Evolutionary conservation across 2,113 vertebrate species (phyloP), one percentile per base, ranked within the genome.

Genomic region (Halcyon senegalensis): DNA sequence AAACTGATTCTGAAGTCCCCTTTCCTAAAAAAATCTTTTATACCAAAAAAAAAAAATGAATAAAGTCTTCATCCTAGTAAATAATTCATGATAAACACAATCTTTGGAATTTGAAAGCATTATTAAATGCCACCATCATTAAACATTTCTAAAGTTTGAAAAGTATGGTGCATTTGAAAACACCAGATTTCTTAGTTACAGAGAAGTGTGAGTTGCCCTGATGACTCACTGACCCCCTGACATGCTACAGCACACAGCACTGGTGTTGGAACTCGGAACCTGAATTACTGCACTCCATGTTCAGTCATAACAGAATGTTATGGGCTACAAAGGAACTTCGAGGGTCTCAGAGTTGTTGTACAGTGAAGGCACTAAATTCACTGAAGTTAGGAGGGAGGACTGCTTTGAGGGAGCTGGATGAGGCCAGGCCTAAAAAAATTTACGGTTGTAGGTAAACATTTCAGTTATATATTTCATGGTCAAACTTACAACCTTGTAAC

Each of bases 31-130:
- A 51, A 25, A 13, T 69, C 68, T 77, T 83, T 94, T 67, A 77
- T 28, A 85, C 17, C 30, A 56, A 90, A 86, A 33, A 82, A 56
- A 66, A 28, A 67, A 91, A 75, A 43, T 24, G 59, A 94, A 48
- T 63, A 91, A 90, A 81, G 60, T 59, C 93, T 96, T 96, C 90
- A 96, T 81, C 95, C 95, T 93, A 81, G 94, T 98, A 97, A 98
- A 97, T 98, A 97, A 97, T 97, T 97, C 72, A 98, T 90, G 37
- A 87, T 86, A 93, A 97, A 98, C 95, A 98, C 94, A 93, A 94
- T 83, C 91, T 95, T 72, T 88, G 93, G 96, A 97, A 97, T 96
- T 96, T 78, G 81, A 97, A 97, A 93, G 97, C 94, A 96, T 95
- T 97, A 97, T 97, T 96, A 97, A 97, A 95, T 94, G 92, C 85